Evolutionary conservation across 1,140 invertebrate genomes (phyloP).

Genomic region (Lucilia cuprina): DNA sequence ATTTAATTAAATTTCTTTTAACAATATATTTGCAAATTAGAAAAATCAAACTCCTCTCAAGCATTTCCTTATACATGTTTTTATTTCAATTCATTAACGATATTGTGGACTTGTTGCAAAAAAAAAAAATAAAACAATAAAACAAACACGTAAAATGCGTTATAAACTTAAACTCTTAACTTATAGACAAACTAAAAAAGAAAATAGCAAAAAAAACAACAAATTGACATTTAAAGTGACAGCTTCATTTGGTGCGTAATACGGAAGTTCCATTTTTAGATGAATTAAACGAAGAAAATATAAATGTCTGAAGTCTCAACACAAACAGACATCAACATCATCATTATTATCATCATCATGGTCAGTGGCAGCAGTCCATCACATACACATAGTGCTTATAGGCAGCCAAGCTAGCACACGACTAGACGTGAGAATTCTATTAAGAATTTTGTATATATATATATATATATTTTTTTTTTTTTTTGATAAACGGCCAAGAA

Average conservation of each 20-base stretch:
- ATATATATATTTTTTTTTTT: too few species aligned
- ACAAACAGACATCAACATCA: background rate
- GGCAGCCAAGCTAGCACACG: background rate
- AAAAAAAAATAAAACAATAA: background rate
- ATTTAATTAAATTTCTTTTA: too few species aligned
- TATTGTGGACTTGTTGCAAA: too few species aligned
- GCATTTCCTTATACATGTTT: too few species aligned
- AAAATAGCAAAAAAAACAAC: constrained; percentile 16
- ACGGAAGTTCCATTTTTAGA: constrained; percentile 42
- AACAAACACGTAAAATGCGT: background rate
- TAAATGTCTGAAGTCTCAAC: background rate
- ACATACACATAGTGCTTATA: background rate
- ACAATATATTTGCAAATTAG: too few species aligned
- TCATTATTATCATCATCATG: background rate
- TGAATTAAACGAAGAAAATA: constrained; percentile 11
- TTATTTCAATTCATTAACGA: too few species aligned
- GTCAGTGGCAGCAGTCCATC: constrained; percentile 9
- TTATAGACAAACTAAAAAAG: background rate
- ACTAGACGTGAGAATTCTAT: background rate
- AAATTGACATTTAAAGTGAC: constrained; percentile 54
- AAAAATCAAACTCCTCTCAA: too few species aligned
- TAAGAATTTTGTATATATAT: background rate
- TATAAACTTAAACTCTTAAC: background rate
- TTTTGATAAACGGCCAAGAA: background rate
- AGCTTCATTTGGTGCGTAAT: constrained; percentile 52